Evolutionary conservation across 2,113 vertebrate genomes (phyloP).

Genomic region (Phodopus roborovskii): DNA sequence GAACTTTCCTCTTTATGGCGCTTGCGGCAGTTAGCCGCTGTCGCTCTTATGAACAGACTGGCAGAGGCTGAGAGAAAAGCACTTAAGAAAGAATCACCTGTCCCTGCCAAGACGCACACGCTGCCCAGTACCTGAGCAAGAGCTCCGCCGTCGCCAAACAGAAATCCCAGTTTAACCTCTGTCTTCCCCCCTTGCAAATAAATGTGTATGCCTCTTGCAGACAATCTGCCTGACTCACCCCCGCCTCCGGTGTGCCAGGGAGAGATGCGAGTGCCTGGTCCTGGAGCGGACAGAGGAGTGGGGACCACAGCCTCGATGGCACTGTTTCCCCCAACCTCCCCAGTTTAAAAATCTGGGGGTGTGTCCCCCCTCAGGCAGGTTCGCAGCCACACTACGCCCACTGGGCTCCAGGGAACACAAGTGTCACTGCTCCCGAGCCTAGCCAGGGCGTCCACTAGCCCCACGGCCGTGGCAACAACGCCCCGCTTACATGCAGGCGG

Average conservation of each 20-base stretch:
- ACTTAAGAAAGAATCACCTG: conserved; percentile 67
- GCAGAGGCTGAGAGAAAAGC: conserved; percentile 64
- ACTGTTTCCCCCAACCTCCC: background rate
- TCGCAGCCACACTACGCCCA: conserved; percentile 16
- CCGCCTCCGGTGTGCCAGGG: conserved; percentile 52
- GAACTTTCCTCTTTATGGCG: conserved; percentile 27
- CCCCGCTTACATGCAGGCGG: background rate
- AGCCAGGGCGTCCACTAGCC: background rate
- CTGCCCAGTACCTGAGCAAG: conserved; percentile 69
- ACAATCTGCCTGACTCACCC: conserved; percentile 76
- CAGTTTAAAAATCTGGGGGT: background rate
- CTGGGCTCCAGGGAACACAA: conserved; percentile 48
- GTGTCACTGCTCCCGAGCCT: conserved; percentile 56
- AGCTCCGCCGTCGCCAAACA: conserved; percentile 34
- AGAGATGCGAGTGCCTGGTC: background rate
- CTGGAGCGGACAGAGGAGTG: background rate
- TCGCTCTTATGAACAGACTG: conserved; percentile 45
- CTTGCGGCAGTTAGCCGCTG: conserved; percentile 46
- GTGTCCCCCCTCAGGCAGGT: conserved; percentile 30
- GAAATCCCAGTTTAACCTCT: conserved; percentile 63
- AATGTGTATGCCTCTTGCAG: conserved; percentile 50
- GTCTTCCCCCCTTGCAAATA: conserved; percentile 32
- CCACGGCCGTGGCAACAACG: background rate
- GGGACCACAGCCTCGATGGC: background rate
- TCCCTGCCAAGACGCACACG: conserved; percentile 63